Percentiles rank a stretch among this genome's conserved stretches.
These are phyloP conservation scores for Caracal caracal DNA, from an alignment of 2,113 vertebrate genomes.

Conservation along the genomic window DNA sequence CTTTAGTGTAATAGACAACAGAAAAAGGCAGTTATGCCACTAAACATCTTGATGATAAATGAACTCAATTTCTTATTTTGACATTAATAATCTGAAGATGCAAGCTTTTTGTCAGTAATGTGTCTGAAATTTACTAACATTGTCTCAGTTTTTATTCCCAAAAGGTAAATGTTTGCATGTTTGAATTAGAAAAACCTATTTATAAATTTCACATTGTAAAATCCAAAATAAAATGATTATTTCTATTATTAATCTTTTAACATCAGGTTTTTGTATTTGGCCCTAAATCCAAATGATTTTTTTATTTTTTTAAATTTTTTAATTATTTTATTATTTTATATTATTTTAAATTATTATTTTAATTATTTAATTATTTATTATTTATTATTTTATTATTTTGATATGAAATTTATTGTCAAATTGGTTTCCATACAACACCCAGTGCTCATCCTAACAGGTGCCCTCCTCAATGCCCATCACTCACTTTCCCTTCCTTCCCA, in stretches of 20 bases:
- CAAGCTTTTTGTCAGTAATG: not conserved
- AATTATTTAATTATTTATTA: too few relatives aligned
- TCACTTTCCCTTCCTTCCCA: too few relatives aligned
- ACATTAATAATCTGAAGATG: not conserved
- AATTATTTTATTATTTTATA: not conserved
- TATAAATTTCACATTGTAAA: not conserved
- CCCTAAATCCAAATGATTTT: not conserved
- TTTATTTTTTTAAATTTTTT: not conserved
- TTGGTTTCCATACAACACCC: too few relatives aligned
- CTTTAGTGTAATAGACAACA: not conserved
- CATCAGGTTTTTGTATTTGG: not conserved
- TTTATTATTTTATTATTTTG: not conserved
- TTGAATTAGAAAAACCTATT: not conserved
- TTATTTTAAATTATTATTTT: not conserved
- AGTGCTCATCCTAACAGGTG: too few relatives aligned
- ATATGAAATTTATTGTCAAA: too few relatives aligned
- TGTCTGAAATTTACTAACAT: not conserved
- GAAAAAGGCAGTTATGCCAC: not conserved
- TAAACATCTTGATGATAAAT: slow-evolving; percentile 11
- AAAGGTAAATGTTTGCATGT: not conserved
- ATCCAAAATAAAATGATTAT: not conserved
- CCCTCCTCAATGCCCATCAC: too few relatives aligned
- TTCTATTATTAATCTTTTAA: not conserved
- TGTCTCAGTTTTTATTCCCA: not conserved
- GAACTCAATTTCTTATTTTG: not conserved